Conservation (phyloP, 2,888 invertebrate genomes). For the Drepana falcataria region DNA sequence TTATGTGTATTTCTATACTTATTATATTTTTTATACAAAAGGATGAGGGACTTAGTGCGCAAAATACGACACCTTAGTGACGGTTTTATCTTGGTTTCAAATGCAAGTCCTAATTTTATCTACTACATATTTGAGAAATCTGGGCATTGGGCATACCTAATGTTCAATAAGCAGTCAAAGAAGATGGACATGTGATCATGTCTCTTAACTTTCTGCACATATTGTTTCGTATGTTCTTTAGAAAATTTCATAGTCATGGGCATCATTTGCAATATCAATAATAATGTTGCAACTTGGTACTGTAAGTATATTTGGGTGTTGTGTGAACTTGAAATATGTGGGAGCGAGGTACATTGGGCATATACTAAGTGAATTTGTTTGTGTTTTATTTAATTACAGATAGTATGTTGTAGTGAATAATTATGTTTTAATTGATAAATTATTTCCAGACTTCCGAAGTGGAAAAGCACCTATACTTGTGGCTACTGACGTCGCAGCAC, state of each 20-base stretch:
- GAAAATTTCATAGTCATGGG: not conserved
- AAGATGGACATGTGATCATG: not conserved
- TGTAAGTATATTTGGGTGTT: not conserved
- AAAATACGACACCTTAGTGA: no score
- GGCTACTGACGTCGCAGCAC: conserved; percentile 96
- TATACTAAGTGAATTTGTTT: not conserved
- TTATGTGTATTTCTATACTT: conserved; percentile 7
- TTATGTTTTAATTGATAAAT: not conserved
- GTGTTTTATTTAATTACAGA: not conserved
- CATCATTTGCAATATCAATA: not conserved
- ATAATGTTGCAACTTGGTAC: not conserved
- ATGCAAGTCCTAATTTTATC: no score
- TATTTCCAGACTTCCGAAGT: conserved; percentile 85
- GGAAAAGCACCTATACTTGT: conserved; percentile 93
- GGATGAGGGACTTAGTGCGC: not conserved
- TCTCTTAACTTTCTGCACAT: not conserved
- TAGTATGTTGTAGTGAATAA: not conserved
- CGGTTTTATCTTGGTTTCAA: no score
- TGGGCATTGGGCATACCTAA: not conserved
- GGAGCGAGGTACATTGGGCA: not conserved
- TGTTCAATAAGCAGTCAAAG: conserved; percentile 6
- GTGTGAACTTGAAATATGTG: not conserved
- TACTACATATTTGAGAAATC: no score
- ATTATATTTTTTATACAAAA: conserved; percentile 8
- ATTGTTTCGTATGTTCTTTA: not conserved